Evolutionary conservation across 2,797 vertebrate species (phyloP).

Genomic region (Catamblyrhynchus diadema): DNA sequence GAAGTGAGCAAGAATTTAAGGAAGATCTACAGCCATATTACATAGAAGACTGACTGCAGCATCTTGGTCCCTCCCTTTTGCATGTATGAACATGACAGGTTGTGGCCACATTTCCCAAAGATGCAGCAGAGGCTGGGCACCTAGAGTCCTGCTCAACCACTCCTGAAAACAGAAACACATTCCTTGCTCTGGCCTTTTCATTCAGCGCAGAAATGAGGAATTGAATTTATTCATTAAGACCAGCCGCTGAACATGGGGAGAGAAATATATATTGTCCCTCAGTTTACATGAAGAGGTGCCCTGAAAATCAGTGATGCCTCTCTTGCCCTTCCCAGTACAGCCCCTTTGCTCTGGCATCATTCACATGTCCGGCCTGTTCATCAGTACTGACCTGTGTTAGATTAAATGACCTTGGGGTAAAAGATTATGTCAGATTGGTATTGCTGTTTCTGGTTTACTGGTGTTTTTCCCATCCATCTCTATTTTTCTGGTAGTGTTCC

Average conservation of each 20-base stretch:
- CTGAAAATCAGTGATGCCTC: not conserved
- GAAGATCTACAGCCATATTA: not conserved
- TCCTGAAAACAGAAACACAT: not conserved
- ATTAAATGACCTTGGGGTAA: not conserved
- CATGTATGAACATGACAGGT: rapidly evolving
- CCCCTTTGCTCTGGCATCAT: not conserved
- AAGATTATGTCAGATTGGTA: not conserved
- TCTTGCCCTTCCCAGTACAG: not conserved
- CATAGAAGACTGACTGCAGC: not conserved
- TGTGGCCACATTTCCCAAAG: not conserved
- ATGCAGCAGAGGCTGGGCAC: not conserved
- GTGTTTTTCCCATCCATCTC: not conserved
- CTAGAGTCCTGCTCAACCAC: not conserved
- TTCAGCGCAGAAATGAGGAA: not conserved
- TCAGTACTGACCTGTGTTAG: not conserved
- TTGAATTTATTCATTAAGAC: not conserved
- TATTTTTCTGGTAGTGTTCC: not conserved
- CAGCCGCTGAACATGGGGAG: not conserved
- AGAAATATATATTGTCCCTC: not conserved
- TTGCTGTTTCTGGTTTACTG: not conserved
- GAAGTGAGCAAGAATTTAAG: not conserved
- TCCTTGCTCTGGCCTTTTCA: not conserved
- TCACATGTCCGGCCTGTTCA: not conserved
- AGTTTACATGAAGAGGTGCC: not conserved
- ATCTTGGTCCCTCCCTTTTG: not conserved